Percentiles rank a stretch among this genome's conserved stretches.
Conservation (phyloP, 2,888 invertebrate genomes). For the Drosophila pegasa region DNA sequence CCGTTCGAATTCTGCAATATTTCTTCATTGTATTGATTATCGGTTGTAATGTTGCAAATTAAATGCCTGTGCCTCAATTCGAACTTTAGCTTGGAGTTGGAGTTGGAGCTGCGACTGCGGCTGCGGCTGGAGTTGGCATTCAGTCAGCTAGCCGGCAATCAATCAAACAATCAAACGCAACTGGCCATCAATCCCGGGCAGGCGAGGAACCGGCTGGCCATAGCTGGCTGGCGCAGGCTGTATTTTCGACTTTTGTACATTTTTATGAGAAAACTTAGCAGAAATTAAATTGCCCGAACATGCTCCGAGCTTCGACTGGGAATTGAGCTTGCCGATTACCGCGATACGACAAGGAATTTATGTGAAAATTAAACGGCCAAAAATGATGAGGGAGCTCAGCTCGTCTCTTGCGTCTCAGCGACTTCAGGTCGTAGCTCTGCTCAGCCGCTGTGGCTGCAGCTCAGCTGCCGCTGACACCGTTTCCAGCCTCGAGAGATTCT, state of each 20-base stretch:
- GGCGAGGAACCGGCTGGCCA: conserved; percentile 48
- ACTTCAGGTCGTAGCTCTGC: neutral
- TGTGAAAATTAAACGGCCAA: conserved; percentile 71
- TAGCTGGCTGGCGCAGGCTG: conserved; percentile 59
- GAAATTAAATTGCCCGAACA: conserved; percentile 77
- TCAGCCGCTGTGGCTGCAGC: neutral
- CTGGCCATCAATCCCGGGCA: conserved; percentile 62
- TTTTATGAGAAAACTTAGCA: conserved; percentile 81
- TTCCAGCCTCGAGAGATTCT: conserved; percentile 49
- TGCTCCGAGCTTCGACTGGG: conserved; percentile 33
- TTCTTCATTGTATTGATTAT: conserved; percentile 81
- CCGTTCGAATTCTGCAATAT: conserved; percentile 61
- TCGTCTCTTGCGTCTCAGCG: neutral
- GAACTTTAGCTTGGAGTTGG: conserved; percentile 19
- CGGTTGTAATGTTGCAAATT: conserved; percentile 84
- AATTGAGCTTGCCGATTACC: conserved; percentile 51
- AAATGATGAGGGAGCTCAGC: conserved; percentile 51
- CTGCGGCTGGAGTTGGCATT: conserved; percentile 14
- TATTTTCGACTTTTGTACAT: conserved; percentile 75
- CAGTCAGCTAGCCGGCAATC: conserved; percentile 53
- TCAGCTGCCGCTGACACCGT: conserved; percentile 61
- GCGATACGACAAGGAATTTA: conserved; percentile 74
- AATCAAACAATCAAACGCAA: conserved; percentile 77
- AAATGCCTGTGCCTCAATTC: conserved; percentile 74
- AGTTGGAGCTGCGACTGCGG: conserved; percentile 1